Base-by-base conservation (phyloP, 2,888 invertebrate genomes). In the Drosophila kanekoi region DNA sequence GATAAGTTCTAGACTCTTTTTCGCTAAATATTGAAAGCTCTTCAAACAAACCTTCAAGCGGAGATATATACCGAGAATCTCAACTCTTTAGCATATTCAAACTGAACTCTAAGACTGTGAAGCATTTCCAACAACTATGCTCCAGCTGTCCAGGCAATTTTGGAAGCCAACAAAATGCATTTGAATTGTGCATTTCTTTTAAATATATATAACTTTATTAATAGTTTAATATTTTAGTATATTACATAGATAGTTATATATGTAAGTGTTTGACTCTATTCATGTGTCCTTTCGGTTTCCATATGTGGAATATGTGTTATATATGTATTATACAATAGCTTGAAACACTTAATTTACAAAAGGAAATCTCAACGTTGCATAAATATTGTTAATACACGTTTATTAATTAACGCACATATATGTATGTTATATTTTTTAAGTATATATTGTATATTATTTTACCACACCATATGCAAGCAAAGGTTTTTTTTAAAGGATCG, bases 381-480 rank as follows among this genome's bases (percentile, higher is more conserved):
- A 8, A 6, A 63, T 62, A 64, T 58, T 48, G 28, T 49, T 60
- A 62, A 57, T 48, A 52, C 35, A 53, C 37, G 20, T 40, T 47
- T 48, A 4, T 41, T 10, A 28, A 28, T 38, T 52, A 2, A 35
- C 40, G 66, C 33, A 11, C 43, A 6, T 40, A 43, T 38, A 37
- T 63, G 49, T 45, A 28, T 57, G 40, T 18, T n/a, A 32, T 58
- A 23, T 62, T 4, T 40, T 40, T 10, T 56, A 38, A 53, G 33
- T 48, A 28, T 54, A 48, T 57, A 37, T 23, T 58, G 37, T 56
- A 76, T 77, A 81, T 81, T 69, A 82, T 86, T 83, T 83, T 83
- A 88, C 87, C 87, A 88, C 81, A 88, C 87, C 87, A 87, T 88
- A 87, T 87, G 88, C 72, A 73, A 72, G 65, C 65, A 43, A 28